These are phyloP conservation scores for Microcebus tavaratra DNA, from an alignment of 2,113 vertebrate species.

Conservation along the genomic window DNA sequence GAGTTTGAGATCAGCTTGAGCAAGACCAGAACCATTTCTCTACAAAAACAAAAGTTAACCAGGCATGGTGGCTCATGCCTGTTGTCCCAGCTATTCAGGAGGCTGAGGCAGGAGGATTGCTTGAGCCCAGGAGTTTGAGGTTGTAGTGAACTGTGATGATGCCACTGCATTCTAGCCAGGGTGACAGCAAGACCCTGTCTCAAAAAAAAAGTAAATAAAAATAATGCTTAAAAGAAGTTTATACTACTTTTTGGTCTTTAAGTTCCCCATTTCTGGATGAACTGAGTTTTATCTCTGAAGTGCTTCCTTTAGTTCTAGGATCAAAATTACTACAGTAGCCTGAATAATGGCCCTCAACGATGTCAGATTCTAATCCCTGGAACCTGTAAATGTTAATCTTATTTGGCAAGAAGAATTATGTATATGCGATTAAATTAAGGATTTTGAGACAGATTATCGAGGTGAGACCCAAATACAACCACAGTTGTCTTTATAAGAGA, in stretches of 20 bases:
- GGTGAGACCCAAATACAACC: neutral
- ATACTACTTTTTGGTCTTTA: neutral
- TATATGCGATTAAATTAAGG: neutral
- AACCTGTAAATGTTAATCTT: neutral
- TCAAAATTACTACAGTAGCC: neutral
- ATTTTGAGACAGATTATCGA: neutral
- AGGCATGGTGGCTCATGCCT: no score
- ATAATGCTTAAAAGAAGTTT: conserved; percentile 9
- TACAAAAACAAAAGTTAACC: no score
- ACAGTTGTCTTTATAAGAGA: neutral
- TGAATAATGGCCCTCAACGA: neutral
- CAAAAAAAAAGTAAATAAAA: no score
- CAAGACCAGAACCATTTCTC: no score
- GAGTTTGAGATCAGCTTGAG: no score
- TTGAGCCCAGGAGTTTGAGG: no score
- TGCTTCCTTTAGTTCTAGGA: conserved; percentile 7
- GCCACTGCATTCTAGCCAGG: no score
- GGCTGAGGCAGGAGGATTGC: no score
- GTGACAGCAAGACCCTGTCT: no score
- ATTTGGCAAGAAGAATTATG: neutral
- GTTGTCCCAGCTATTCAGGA: no score
- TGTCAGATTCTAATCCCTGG: neutral
- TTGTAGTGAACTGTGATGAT: no score
- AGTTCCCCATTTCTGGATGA: neutral
- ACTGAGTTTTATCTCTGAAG: neutral